These are phyloP conservation scores for Acipenser transmontanus DNA, from an alignment of 2,797 vertebrate genomes.

Conservation along the genomic window DNA sequence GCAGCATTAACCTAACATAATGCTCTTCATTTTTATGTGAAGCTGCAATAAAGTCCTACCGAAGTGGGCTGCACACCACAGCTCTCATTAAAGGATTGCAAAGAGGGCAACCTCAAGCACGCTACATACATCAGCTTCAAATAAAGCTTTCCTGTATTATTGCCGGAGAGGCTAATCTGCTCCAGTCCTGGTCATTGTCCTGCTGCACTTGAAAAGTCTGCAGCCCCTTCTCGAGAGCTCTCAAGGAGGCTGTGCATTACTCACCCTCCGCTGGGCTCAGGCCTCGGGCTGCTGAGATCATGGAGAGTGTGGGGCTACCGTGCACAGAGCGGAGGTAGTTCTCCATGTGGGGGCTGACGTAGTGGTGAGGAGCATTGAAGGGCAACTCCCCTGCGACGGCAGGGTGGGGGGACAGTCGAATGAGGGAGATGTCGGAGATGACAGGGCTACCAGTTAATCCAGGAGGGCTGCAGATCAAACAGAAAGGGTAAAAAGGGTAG, in stretches of 20 bases:
- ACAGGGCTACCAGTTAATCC: conserved; percentile 82
- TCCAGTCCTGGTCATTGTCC: too few relatives aligned
- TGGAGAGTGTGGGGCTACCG: conserved; percentile 85
- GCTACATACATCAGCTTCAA: too few relatives aligned
- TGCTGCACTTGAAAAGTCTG: too few relatives aligned
- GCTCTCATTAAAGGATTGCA: too few relatives aligned
- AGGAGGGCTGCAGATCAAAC: conserved; percentile 67
- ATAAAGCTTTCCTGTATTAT: too few relatives aligned
- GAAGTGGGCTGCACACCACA: too few relatives aligned
- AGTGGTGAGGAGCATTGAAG: conserved; percentile 80
- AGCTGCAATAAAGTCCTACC: too few relatives aligned
- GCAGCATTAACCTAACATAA: too few relatives aligned
- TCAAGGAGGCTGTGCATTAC: conserved; percentile 21
- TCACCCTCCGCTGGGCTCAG: conserved; percentile 91
- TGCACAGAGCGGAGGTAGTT: conserved; percentile 93
- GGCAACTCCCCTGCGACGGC: conserved; percentile 71
- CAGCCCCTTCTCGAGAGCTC: too few relatives aligned
- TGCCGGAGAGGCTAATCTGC: too few relatives aligned
- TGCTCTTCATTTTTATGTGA: too few relatives aligned
- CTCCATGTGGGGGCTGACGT: conserved; percentile 90
- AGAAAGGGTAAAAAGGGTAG: conserved; percentile 22
- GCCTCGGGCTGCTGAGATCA: conserved; percentile 89
- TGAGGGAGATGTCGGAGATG: conserved; percentile 92
- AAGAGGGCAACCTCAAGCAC: too few relatives aligned
- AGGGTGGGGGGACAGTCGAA: conserved; percentile 84